Evolutionary conservation across 2,888 invertebrate genomes (phyloP), one percentile per base, ranked within the genome.

Genomic region (Oligia fasciuncula): DNA sequence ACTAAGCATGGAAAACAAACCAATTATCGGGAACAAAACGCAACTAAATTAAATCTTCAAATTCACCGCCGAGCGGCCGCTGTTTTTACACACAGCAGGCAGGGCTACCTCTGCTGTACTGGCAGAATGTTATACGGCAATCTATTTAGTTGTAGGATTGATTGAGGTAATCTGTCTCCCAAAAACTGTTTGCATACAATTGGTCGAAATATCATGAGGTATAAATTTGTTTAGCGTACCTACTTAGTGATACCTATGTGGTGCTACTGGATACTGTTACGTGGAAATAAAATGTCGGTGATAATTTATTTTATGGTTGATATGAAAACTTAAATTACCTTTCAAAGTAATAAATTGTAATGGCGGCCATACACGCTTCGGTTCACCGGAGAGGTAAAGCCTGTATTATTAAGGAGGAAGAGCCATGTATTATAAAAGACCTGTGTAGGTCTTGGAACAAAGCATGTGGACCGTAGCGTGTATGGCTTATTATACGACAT

Each of bases 21-120:
- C 96, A 96, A 96, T 96, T 96, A 96, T 92, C 85, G 93, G 86
- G 94, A 93, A 96, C 96, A 96, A 95, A 95, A 94, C 94, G 94
- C 92, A 93, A 93, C 94, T 95, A 95, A 95, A 96, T 96, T 96
- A 96, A 95, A 96, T 96, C 95, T 96, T 94, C 95, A 95, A 96
- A 96, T 95, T 94, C 93, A 88, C 93, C 88, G 87, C 89, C 85
- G 88, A 89, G 87, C 81, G 84, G 90, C 79, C 91, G 88, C 88
- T 92, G 91, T 91, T 91, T 91, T 89, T 90, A 88, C 88, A 86
- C 89, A 90, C 74, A 54, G 60, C 69, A 73, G 57, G 66, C 81
- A 95, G 95, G 95, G 95, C 46, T 94, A 93, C 0, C 90, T 17
- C 76, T 0, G 1, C 2, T 1, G 17, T 0, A 35, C 35, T 35